A percentile compares a stretch with the other conserved stretches of the same genome.
Evolutionary conservation across 2,797 vertebrate genomes (phyloP).

Genomic region (Rhinichthys osculus): DNA sequence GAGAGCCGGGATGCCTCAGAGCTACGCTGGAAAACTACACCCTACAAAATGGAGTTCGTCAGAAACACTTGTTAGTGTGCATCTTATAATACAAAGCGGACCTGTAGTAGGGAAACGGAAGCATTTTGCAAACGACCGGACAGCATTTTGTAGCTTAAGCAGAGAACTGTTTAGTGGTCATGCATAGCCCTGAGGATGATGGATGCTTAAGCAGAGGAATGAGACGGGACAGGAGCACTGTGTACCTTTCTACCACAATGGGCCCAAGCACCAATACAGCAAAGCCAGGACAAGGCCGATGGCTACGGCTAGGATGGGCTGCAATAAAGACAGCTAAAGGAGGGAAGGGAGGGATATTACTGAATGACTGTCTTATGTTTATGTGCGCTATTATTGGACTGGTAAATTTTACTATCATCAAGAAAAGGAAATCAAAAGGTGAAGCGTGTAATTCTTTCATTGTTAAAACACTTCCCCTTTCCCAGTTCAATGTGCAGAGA

Average conservation of each 20-base stretch:
- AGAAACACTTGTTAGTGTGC: constrained; percentile 42
- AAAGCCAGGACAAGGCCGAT: constrained; percentile 99
- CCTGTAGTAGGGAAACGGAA: constrained; percentile 27
- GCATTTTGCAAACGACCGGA: constrained; percentile 21
- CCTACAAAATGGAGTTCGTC: constrained; percentile 41
- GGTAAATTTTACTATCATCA: constrained; percentile 10
- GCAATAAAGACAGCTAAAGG: constrained; percentile 97
- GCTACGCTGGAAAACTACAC: constrained; percentile 43
- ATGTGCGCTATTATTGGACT: constrained; percentile 7
- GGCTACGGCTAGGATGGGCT: constrained; percentile 98
- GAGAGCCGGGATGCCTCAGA: constrained; percentile 67
- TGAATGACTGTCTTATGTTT: constrained; percentile 51
- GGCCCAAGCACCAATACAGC: constrained; percentile 99
- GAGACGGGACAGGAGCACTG: constrained; percentile 86
- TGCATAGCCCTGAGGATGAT: constrained; percentile 64
- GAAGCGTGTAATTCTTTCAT: constrained; percentile 27
- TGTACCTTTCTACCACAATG: constrained; percentile 99
- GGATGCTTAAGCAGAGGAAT: constrained; percentile 61
- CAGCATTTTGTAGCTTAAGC: constrained; percentile 31
- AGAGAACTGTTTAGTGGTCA: constrained; percentile 56
- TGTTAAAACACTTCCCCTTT: neutral
- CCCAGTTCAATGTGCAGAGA: neutral
- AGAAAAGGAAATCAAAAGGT: constrained; percentile 31
- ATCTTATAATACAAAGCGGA: constrained; percentile 23
- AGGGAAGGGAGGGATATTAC: constrained; percentile 99